Evolutionary conservation across 2,113 vertebrate genomes (phyloP), one percentile per base, ranked within the genome.

Genomic region (Xiphophorus hellerii): DNA sequence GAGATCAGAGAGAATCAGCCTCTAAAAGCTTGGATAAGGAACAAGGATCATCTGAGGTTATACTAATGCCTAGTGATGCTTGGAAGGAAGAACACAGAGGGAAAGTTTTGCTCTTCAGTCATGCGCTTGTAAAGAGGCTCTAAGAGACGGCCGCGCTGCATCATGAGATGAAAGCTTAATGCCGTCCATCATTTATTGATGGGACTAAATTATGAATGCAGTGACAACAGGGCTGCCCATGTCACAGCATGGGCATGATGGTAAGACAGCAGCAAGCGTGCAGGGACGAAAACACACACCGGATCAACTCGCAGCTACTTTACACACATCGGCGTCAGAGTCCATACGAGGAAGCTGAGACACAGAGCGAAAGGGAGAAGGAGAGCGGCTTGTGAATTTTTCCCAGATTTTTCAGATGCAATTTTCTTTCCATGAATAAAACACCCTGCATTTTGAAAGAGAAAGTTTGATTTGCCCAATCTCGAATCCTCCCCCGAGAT

Each of bases 91-190:
- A 88, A 84, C 81, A 80, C 51, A 71, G 80, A 74, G 64, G 75
- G 71, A 89, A 90, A 89, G 84, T 90, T 90, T 82, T 82, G 76
- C 86, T 90, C 83, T 30, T 82, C 79, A 87, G 76, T 88, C 80
- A 73, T 74, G 77, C 20, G 76, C 87, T 89, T 87, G 85, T 90
- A 90, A 88, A 91, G 83, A 83, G 80, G 83, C 81, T 90, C 71
- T 51, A 42, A 77, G 80, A 88, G 87, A 89, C 85, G 76, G 85
- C 82, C 71, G 80, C 73, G 12, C 80, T 77, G 88, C 91, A 88
- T 88, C 78, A 71, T 80, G 76, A 11, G 76, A 93, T 93, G 65
- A 93, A 94, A 94, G 84, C 82, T 91, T 92, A 89, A 93, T 92
- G 89, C 48, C 35, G 12, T 31, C 2, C 79, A 91, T 93, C 63